A percentile compares a stretch with the other conserved stretches of the same genome.
Evolutionary conservation across 2,888 invertebrate species (phyloP).

Genomic region (Caenorhabditis macrosperma): DNA sequence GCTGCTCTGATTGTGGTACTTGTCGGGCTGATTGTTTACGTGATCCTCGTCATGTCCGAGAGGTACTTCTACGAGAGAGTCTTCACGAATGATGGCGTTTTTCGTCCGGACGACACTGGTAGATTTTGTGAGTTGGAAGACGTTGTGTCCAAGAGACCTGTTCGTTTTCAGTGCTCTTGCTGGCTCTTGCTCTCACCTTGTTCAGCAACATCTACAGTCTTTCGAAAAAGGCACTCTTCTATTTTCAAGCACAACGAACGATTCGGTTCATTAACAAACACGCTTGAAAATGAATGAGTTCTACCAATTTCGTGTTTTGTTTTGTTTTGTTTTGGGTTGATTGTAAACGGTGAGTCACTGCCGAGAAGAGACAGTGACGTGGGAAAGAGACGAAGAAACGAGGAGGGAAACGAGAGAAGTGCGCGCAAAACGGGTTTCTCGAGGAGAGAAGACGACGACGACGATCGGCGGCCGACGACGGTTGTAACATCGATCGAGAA

Average conservation of each 20-base stretch:
- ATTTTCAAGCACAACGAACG: conserved; percentile 38
- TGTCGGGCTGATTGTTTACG: conserved; percentile 33
- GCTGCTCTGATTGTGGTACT: conserved; percentile 31
- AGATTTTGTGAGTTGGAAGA: conserved; percentile 48
- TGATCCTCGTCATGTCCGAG: conserved; percentile 41
- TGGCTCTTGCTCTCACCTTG: conserved; percentile 11
- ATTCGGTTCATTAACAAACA: conserved; percentile 60
- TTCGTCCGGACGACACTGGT: conserved; percentile 59
- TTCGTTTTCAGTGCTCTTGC: conserved; percentile 31
- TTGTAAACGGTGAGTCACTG: conserved; percentile 20
- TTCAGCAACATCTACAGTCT: conserved; percentile 42
- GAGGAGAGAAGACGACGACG: conserved; percentile 12
- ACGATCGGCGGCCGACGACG: neutral
- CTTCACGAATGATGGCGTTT: neutral
- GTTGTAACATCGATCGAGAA: conserved; percentile 44
- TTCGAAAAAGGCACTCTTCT: neutral
- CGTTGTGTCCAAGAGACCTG: neutral
- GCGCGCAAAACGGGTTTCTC: conserved; percentile 41
- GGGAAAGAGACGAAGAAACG: neutral
- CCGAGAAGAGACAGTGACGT: conserved; percentile 6
- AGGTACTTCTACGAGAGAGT: conserved; percentile 38
- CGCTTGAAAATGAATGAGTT: neutral
- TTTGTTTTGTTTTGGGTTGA: conserved; percentile 19
- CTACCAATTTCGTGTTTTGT: neutral
- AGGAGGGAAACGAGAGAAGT: conserved; percentile 19